These are phyloP conservation scores for Eunapius fragilis DNA, from an alignment of 37 sponge, comb jelly and placozoan genomes.

Conservation along the genomic window DNA sequence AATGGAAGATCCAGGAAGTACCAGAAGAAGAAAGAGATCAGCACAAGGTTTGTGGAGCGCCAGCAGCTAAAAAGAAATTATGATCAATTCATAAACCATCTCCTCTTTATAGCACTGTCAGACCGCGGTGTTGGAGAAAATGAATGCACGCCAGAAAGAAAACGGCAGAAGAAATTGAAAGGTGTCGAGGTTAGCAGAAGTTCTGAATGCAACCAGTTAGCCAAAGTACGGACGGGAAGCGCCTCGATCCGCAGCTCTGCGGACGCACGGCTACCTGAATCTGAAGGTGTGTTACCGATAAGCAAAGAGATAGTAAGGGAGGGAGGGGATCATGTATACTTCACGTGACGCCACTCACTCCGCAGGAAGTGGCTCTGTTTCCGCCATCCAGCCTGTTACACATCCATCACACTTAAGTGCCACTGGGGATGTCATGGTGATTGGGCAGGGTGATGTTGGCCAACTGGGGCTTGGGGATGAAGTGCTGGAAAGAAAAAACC, in stretches of 20 bases:
- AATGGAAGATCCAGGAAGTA: neutral
- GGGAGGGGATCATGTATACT: neutral
- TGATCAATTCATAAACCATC: neutral
- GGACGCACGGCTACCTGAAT: neutral
- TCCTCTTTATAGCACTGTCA: neutral
- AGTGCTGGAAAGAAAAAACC: slow-evolving; percentile 82
- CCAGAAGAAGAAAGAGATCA: neutral
- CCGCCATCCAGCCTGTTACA: neutral
- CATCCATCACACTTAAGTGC: neutral
- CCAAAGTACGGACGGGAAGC: neutral
- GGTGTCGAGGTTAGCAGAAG: neutral
- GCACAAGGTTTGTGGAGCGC: neutral
- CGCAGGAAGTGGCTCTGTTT: neutral
- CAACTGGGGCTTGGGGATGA: slow-evolving; percentile 97
- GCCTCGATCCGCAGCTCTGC: neutral
- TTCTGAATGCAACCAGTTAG: neutral
- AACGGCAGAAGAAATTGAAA: neutral
- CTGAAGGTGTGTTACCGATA: neutral
- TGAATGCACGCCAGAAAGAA: neutral
- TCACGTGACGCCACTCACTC: neutral
- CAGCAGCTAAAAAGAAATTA: neutral
- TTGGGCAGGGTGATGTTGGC: slow-evolving; percentile 94
- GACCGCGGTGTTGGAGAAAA: neutral
- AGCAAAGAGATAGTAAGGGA: neutral
- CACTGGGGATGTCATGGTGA: slow-evolving; percentile 54